Conservation (phyloP, 2,797 vertebrate genomes). For the Rhinoraja longicauda region DNA sequence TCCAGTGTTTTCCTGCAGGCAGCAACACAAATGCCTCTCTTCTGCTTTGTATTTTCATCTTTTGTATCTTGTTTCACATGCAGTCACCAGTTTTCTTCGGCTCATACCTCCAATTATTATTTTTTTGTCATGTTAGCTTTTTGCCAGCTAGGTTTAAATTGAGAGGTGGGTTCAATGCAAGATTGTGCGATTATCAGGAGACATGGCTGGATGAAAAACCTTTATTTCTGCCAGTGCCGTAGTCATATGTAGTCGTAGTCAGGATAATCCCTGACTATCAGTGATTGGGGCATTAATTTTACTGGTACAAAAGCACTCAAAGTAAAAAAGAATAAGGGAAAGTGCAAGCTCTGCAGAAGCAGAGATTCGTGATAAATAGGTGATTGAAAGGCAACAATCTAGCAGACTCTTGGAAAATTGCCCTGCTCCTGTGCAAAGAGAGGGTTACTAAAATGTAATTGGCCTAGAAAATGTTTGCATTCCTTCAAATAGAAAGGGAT, state of each 20-base stretch:
- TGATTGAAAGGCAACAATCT: slow-evolving; percentile 13
- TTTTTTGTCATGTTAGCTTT: no score
- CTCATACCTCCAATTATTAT: no score
- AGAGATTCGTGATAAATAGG: not conserved
- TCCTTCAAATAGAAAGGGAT: not conserved
- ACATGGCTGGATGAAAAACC: no score
- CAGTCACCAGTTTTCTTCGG: no score
- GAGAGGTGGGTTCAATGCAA: no score
- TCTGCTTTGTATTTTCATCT: no score
- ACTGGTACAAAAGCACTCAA: not conserved
- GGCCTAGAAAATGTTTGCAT: not conserved
- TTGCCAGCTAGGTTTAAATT: no score
- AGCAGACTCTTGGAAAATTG: not conserved
- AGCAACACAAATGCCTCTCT: not conserved
- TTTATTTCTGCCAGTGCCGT: not conserved
- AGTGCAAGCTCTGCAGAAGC: not conserved
- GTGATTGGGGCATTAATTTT: not conserved
- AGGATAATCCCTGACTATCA: not conserved
- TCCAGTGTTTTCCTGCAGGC: not conserved
- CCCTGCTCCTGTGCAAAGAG: not conserved
- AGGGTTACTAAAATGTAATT: not conserved
- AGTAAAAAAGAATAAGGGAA: not conserved
- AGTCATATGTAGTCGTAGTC: not conserved
- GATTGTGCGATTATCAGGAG: no score
- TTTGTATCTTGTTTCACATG: not conserved